Percentiles rank a stretch among this genome's conserved stretches.
phyloP scores from a whole-genome alignment of 2,113 vertebrate genomes.

The Dasypus novemcinctus region DNA sequence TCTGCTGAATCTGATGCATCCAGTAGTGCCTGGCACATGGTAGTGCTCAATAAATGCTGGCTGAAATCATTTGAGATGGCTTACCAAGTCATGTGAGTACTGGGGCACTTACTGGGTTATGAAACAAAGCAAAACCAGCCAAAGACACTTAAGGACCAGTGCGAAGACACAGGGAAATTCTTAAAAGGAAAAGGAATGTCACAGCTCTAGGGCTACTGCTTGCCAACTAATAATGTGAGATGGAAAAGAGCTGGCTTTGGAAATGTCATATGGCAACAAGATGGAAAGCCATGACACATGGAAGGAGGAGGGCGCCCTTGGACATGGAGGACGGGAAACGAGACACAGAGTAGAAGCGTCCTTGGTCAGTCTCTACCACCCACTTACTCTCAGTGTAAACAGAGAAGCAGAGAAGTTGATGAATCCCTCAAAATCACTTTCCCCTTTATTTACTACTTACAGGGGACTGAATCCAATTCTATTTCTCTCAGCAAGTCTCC shows the following conservation, averaged over 20 bases:
- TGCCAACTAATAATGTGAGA: neutral
- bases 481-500: neutral
- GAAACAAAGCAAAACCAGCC: neutral
- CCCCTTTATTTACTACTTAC: neutral
- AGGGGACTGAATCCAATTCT: neutral
- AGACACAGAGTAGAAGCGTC: neutral
- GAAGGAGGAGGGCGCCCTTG: neutral
- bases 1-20: rapidly evolving
- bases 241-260: neutral
- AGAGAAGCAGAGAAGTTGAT: neutral
- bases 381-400: neutral
- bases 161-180: neutral
- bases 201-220: neutral
- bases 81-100: neutral
- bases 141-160: neutral
- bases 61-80: neutral
- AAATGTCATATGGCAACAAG: neutral
- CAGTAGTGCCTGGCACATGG: neutral
- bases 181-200: slow-evolving; percentile 3
- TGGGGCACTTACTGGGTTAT: neutral
- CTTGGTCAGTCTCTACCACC: rapidly evolving
- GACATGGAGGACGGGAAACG: neutral
- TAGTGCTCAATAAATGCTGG: neutral
- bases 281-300: neutral
- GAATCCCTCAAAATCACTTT: neutral